Percentiles rank a stretch among this genome's conserved stretches.
Evolutionary conservation across 1,140 invertebrate genomes (phyloP).

Genomic region (Ooceraea biroi): DNA sequence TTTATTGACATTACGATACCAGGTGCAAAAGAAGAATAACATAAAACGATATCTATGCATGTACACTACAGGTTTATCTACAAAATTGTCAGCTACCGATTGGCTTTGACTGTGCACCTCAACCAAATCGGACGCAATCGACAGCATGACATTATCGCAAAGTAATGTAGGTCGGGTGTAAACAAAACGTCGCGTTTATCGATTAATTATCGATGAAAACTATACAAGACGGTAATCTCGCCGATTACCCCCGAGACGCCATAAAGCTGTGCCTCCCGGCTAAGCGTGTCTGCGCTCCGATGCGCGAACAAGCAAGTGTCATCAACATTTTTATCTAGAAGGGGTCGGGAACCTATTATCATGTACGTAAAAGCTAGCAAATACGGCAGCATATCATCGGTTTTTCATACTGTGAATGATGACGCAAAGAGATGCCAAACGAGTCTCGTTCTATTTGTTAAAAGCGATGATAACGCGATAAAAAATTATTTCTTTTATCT

Average conservation of each 20-base stretch:
- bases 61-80: slow-evolving; percentile 47
- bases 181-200: slow-evolving; percentile 72
- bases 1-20: slow-evolving; percentile 49
- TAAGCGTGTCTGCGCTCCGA: slow-evolving; percentile 12
- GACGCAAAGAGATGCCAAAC: not conserved
- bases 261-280: slow-evolving; percentile 35
- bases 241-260: slow-evolving; percentile 46
- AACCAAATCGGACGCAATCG: slow-evolving; percentile 36
- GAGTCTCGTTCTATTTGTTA: not conserved
- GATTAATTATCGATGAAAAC: slow-evolving; percentile 76
- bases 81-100: slow-evolving; percentile 44
- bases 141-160: slow-evolving; percentile 69
- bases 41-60: slow-evolving; percentile 55
- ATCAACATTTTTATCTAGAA: slow-evolving; percentile 67
- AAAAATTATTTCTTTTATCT: not conserved
- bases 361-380: slow-evolving; percentile 57
- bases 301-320: slow-evolving; percentile 31
- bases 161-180: slow-evolving; percentile 75
- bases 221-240: slow-evolving; percentile 68
- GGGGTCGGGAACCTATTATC: slow-evolving; percentile 79
- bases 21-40: slow-evolving; percentile 42
- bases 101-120: not conserved
- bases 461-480: not conserved
- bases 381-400: slow-evolving; percentile 73
- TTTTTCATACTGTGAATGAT: not conserved